Base-by-base conservation (phyloP, 2,888 invertebrate genomes). In the Polymixis flavicincta region DNA sequence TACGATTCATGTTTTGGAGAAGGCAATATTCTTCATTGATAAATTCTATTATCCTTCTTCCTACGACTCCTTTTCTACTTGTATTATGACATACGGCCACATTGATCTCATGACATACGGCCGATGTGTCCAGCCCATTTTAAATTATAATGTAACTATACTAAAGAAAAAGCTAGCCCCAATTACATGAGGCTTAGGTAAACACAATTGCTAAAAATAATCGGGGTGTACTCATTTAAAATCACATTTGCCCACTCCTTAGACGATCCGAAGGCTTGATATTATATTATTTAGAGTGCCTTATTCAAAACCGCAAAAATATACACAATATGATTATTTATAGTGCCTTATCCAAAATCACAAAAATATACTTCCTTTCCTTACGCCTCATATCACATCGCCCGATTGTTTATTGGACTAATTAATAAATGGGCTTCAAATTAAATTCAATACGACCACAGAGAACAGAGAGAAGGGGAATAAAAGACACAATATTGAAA, bases 391-490 rank as follows among this genome's bases (percentile, higher is more conserved):
- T 63, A 54, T 59, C 52, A 42, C 28, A 48, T 50, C 8, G 7
- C 19, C 32, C 59, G 25, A 60, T 45, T 37, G 32, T 68, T 75
- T 71, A 67, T 64, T 80, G 57, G 22, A 19, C 54, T 59, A 77
- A 63, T 77, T n/a, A 67, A 63, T 63, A 60, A 82, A 71, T 55
- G 54, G n/a, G n/a, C 2, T 52, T 54, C 9, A 28, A 67, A 71
- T 71, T 64, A 19, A 82, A 71, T 82, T 82, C 22, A 71, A 71
- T 67, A 25, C n/a, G 14, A 63, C 45, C 45, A n/a, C 45, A 54
- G 70, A 63, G 1, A 8, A 54, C 48, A 67, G 28, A 81, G 9
- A n/a, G 25, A 11, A 7, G 13, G n/a, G 2, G 22, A 54, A 25
- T 45, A 14, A 59, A 59, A 57, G 37, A 54, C 11, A 37, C 7